These are phyloP conservation scores for Meliscaeva auricollis DNA, from an alignment of 2,888 invertebrate genomes.

Conservation along the genomic window DNA sequence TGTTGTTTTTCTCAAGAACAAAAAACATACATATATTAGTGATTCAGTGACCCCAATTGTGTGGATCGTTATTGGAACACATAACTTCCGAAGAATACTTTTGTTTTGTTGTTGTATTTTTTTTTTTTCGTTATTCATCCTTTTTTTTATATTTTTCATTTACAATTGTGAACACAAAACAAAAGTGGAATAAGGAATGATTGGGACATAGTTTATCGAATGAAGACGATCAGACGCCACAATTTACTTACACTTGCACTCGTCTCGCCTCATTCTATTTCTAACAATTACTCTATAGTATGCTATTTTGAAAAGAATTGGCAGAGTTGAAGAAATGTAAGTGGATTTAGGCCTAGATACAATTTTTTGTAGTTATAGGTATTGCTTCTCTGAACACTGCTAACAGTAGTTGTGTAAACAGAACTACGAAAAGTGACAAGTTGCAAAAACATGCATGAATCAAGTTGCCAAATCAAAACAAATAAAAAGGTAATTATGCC, in stretches of 20 bases:
- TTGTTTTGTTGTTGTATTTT: slow-evolving; percentile 3
- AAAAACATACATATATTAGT: slow-evolving; percentile 23
- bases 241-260: slow-evolving; percentile 22
- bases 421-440: no score
- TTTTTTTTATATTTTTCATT: slow-evolving; percentile 19
- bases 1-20: not conserved
- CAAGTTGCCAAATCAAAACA: no score
- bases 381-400: no score
- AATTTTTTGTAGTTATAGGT: no score
- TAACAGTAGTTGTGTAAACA: no score
- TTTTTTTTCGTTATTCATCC: slow-evolving; percentile 20
- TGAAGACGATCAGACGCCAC: slow-evolving; percentile 70
- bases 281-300: not conserved
- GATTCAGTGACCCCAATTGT: slow-evolving; percentile 67
- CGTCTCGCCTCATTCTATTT: not conserved
- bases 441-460: no score
- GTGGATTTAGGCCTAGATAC: no score
- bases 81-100: slow-evolving; percentile 35
- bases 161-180: slow-evolving; percentile 52
- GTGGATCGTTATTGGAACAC: slow-evolving; percentile 51
- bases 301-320: no score
- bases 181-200: slow-evolving; percentile 3
- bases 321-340: no score
- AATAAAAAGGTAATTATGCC: no score
- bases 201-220: slow-evolving; percentile 52